Evolutionary conservation across 2,113 vertebrate species (phyloP).

Genomic region (Pseudorectes ferrugineus): DNA sequence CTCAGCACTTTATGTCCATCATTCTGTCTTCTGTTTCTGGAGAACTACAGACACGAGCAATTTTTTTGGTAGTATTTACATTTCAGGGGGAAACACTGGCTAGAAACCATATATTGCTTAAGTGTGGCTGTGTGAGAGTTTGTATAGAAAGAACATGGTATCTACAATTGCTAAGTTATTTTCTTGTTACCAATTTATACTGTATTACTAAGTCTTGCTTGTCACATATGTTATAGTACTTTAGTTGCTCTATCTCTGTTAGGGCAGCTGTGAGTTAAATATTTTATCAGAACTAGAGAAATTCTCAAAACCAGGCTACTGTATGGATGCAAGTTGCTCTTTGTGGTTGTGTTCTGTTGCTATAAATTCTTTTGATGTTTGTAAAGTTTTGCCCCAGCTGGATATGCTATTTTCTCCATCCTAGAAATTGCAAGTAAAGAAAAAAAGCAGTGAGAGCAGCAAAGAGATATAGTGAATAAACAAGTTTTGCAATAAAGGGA

Average conservation of each 20-base stretch:
- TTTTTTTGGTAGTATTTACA: neutral
- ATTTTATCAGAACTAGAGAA: neutral
- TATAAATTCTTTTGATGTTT: neutral
- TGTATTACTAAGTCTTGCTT: neutral
- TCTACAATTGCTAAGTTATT: neutral
- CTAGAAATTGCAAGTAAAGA: neutral
- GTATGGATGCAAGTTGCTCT: neutral
- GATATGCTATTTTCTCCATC: constrained; percentile 11
- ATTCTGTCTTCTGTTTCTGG: neutral
- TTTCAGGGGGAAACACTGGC: neutral
- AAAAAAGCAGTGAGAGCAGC: neutral
- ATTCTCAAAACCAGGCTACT: neutral
- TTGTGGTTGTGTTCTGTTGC: neutral
- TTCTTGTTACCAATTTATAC: neutral
- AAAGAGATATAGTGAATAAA: neutral
- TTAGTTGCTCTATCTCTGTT: neutral
- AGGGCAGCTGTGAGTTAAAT: neutral
- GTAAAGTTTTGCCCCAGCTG: constrained; percentile 6
- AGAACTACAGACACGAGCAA: neutral
- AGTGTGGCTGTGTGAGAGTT: neutral
- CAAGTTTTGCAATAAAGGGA: neutral
- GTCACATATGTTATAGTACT: neutral
- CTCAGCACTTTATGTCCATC: neutral
- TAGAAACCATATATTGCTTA: neutral
- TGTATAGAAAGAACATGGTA: neutral